Base-by-base conservation (phyloP, 2,888 invertebrate genomes). In the Conus canariensis region DNA sequence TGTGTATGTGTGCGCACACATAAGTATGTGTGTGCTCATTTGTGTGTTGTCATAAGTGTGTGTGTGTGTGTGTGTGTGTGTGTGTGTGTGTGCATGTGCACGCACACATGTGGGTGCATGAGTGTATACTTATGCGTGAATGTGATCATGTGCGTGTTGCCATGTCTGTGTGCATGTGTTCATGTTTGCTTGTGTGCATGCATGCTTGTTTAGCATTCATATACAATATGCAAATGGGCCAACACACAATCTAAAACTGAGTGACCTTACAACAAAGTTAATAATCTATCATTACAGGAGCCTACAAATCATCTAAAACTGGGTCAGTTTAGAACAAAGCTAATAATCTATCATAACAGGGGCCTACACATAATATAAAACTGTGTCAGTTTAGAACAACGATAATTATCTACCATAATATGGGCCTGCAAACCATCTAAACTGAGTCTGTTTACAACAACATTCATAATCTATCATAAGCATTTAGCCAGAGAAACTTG, bases 1-100 rank as follows among this genome's bases (percentile, higher is more conserved):
- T 45, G 45, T 45, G 45, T 45, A 3, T 45, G 45, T 45, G 45
- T 45, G 45, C 3, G 45, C 3, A 4, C 45, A 45, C 45, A 45
- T 45, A 4, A 3, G 45, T 45, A 45, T 45, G 45, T 45, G 45
- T 45, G 45, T 45, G 45, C 4, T 45, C 45, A 45, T 45, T 1
- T 3, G 45, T 45, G 45, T 45, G 45, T 45, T 45, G 4, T 45
- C 45, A 45, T 45, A 45, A 45, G 45, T 45, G 45, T 64, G 16
- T 74, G 74, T 74, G 74, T 74, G 74, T 74, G 74, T 74, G 64
- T 64, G 30, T 25, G 80, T 3, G 80, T 25, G 80, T 25, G 30
- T 25, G 80, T 80, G 80, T 80, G 80, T 80, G 80, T 80, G 80
- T 80, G 80, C 56, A 56, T 56, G 12, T 80, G 80, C 19, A 19